These are phyloP conservation scores for Deroplatys truncata DNA, from an alignment of 2,888 invertebrate genomes.

Conservation along the genomic window DNA sequence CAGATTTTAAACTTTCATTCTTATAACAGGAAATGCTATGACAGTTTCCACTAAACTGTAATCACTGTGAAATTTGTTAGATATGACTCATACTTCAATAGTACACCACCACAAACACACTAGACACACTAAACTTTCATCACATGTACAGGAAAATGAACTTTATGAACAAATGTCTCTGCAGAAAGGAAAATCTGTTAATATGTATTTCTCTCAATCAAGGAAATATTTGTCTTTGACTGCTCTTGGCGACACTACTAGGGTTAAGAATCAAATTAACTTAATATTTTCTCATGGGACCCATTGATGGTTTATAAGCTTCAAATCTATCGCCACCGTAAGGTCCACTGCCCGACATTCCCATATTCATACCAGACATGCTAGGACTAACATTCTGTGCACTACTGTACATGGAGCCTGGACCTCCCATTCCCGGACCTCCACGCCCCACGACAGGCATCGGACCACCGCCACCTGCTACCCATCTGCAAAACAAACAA, in stretches of 20 bases:
- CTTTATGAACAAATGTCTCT: no score
- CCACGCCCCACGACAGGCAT: slow-evolving; percentile 22
- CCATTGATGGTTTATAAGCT: slow-evolving; percentile 27
- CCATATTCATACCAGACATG: slow-evolving; percentile 24
- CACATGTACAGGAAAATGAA: no score
- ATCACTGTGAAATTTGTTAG: no score
- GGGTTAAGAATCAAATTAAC: not conserved
- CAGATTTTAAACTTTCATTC: no score
- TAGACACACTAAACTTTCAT: no score
- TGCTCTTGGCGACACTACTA: not conserved
- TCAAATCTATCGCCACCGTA: slow-evolving; percentile 29
- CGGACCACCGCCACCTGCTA: slow-evolving; percentile 19
- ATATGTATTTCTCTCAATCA: not conserved
- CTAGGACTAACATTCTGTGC: slow-evolving; percentile 22
- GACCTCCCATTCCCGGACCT: slow-evolving; percentile 24
- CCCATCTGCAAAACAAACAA: slow-evolving; percentile 22
- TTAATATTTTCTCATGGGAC: slow-evolving; percentile 28
- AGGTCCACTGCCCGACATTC: slow-evolving; percentile 22
- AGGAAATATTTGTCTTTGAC: not conserved
- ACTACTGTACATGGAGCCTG: slow-evolving; percentile 21
- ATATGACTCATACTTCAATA: no score
- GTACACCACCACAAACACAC: no score
- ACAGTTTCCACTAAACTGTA: no score
- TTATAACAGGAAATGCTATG: no score
- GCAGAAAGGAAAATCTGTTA: not conserved